These are phyloP conservation scores for Venustoraphidia nigricollis DNA, from an alignment of 2,888 invertebrate genomes.

Conservation along the genomic window DNA sequence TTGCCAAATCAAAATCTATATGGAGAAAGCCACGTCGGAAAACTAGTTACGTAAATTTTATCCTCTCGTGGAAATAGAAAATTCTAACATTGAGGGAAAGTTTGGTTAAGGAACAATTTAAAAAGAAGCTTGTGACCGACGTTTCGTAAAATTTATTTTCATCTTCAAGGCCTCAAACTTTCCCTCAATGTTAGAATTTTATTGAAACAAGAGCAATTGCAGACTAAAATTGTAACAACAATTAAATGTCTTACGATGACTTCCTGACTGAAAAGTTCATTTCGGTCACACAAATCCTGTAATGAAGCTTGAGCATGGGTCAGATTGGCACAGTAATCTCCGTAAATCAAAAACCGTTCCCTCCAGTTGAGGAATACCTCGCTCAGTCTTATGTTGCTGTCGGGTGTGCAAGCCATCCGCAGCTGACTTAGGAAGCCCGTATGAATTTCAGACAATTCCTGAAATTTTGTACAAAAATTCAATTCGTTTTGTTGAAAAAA, in stretches of 20 bases:
- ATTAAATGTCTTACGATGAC: conserved; percentile 39
- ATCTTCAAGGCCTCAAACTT: too few relatives aligned
- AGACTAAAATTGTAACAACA: neutral
- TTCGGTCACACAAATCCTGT: conserved; percentile 56
- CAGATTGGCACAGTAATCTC: conserved; percentile 90
- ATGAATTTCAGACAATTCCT: conserved; percentile 80
- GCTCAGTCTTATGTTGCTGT: conserved; percentile 45
- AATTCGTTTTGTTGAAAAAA: conserved; percentile 3
- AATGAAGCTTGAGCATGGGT: conserved; percentile 76
- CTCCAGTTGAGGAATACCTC: conserved; percentile 84
- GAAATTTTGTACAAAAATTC: conserved; percentile 11
- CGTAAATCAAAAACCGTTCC: conserved; percentile 82
- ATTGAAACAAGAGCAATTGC: too few relatives aligned
- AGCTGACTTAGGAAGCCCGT: conserved; percentile 70
- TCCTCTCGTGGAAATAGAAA: too few relatives aligned
- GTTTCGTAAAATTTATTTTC: too few relatives aligned
- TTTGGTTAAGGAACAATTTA: too few relatives aligned
- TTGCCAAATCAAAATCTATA: too few relatives aligned
- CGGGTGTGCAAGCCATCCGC: conserved; percentile 49
- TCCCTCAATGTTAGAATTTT: too few relatives aligned
- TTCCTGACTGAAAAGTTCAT: conserved; percentile 46
- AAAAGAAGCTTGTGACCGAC: too few relatives aligned
- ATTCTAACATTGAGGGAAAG: neutral
- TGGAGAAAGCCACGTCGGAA: too few relatives aligned
- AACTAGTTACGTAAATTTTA: too few relatives aligned